Base-by-base conservation (phyloP, 2,888 invertebrate genomes). In the Chloroclysta siterata region DNA sequence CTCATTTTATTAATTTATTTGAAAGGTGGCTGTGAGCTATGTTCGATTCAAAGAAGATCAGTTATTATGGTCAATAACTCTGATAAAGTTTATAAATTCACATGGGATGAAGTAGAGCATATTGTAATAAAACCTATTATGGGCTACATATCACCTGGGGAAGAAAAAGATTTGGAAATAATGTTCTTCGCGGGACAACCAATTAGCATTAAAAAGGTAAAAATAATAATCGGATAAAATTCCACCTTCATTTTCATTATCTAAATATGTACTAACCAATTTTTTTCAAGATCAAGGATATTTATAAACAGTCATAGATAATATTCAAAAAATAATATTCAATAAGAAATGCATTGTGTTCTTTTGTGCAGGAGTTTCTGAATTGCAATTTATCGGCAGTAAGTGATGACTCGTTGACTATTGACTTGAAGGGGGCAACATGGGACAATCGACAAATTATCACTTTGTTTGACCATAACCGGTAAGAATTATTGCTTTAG, bases 91-190 rank as follows among this genome's bases (percentile, higher is more conserved):
- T 93, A 92, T 64, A 90, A 87, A 76, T 93, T 93, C 65, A 73
- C 68, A 58, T 93, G 91, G 91, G 69, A 72, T 6, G 78, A 82
- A 63, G 73, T 80, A n/a, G 87, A 88, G 3, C 66, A 76, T 59
- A 62, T 93, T 48, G 74, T 88, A 28, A 80, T 90, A 10, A 90
- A 84, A 69, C 93, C 93, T 0, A 85, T 87, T 0, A 66, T 83
- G n/a, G 93, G 93, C 0, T 92, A 87, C 58, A 90, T 93, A 72
- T 90, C 90, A 2, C 93, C 93, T 0, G 90, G 87, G 1, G 93
- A 93, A 83, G 93, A 93, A 72, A 93, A 93, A 65, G 92, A 93
- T 73, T 70, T 93, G 44, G 90, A 92, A 77, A 81, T 93, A 29
- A 81, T 84, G 65, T 93, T 91, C 69, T 88, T 82, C 65, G 82